Conservation (phyloP, 2,797 vertebrate genomes). For the Clarias laeviceps region DNA sequence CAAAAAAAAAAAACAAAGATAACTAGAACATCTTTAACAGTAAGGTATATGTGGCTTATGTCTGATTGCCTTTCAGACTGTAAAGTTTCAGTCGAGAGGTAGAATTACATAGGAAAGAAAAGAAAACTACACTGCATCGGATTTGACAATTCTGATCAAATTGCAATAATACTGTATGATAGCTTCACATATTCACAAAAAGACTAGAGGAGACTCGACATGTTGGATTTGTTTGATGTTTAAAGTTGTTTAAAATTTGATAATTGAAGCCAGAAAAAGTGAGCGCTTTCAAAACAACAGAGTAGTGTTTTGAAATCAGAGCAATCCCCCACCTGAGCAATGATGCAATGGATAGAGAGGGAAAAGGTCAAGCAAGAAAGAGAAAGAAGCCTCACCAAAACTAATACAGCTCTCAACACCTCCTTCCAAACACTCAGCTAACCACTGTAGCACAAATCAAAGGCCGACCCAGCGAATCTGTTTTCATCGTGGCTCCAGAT, state of each 20-base stretch:
- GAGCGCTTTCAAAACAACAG: constrained; percentile 25
- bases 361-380: not conserved
- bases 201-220: constrained; percentile 6
- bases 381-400: constrained; percentile 16
- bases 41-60: constrained; percentile 24
- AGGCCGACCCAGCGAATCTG: constrained; percentile 8
- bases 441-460: constrained; percentile 26
- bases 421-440: constrained; percentile 15
- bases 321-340: constrained; percentile 38
- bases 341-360: not conserved
- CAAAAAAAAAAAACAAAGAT: constrained; percentile 20
- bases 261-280: constrained; percentile 17
- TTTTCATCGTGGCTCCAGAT: constrained; percentile 15
- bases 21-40: not conserved
- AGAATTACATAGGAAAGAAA: constrained; percentile 34
- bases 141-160: constrained; percentile 26
- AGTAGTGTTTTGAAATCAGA: constrained; percentile 34
- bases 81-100: constrained; percentile 44
- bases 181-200: constrained; percentile 16
- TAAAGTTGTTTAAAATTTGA: constrained; percentile 26
- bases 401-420: constrained; percentile 10
- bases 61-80: constrained; percentile 38
- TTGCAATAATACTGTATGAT: constrained; percentile 52
- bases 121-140: constrained; percentile 16
- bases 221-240: not conserved